Evolutionary conservation across 1,140 invertebrate genomes (phyloP).

Genomic region (Calliopsis andreniformis): DNA sequence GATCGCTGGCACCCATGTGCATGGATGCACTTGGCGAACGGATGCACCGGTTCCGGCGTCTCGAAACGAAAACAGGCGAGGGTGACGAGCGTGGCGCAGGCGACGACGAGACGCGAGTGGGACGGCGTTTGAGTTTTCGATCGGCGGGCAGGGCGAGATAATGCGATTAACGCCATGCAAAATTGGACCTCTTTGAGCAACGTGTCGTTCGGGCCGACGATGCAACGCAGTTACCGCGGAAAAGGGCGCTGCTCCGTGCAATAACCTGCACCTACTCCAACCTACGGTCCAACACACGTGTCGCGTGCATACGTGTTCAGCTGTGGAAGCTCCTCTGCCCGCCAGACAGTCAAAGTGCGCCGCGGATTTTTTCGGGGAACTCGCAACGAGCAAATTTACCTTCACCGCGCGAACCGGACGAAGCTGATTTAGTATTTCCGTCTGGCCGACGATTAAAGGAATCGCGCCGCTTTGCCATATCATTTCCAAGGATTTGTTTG

Average conservation of each 20-base stretch:
- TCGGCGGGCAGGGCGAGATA: slow-evolving; percentile 54
- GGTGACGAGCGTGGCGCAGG: too few relatives aligned
- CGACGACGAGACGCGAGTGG: slow-evolving; percentile 37
- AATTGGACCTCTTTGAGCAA: slow-evolving; percentile 74
- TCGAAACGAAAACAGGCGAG: slow-evolving; percentile 45
- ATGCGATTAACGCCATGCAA: slow-evolving; percentile 71
- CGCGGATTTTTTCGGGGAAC: slow-evolving; percentile 61
- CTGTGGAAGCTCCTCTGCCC: neutral
- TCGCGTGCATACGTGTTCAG: slow-evolving; percentile 25
- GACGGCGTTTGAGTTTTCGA: slow-evolving; percentile 65
- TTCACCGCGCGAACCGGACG: slow-evolving; percentile 30
- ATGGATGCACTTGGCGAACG: slow-evolving; percentile 7
- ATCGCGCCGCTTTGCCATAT: slow-evolving; percentile 4
- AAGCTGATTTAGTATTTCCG: slow-evolving; percentile 56
- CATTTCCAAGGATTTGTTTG: slow-evolving; percentile 32
- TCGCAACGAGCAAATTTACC: slow-evolving; percentile 64
- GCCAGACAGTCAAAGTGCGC: slow-evolving; percentile 54
- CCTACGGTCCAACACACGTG: slow-evolving; percentile 19
- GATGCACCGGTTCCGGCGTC: neutral
- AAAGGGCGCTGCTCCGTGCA: slow-evolving; percentile 62
- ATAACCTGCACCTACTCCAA: slow-evolving; percentile 52
- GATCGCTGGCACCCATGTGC: too few relatives aligned
- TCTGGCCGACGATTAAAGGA: slow-evolving; percentile 49
- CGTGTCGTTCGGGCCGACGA: slow-evolving; percentile 68
- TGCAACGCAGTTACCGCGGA: slow-evolving; percentile 66